Base-by-base conservation (phyloP, 2,797 vertebrate species). In the Eupleurogrammus muticus region DNA sequence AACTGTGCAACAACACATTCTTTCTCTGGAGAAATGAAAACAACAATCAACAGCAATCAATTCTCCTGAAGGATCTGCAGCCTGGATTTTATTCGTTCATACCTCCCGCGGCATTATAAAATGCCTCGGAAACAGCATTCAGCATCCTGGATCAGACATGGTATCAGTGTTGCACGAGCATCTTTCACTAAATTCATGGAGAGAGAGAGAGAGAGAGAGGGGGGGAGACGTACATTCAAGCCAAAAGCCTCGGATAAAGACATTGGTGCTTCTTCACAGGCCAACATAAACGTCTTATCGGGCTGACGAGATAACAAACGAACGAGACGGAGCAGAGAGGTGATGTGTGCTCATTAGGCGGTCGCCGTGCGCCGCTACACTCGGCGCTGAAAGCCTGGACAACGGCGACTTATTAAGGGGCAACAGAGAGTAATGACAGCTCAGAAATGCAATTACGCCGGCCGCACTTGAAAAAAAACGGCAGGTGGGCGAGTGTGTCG, bases 101-200 rank as follows among this genome's bases (percentile, higher is more conserved):
- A 55, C 20, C 19, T 51, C n/a, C 19, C 5, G 10, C 38, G 23
- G 40, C 9, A 24, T 46, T 66, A 50, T 69, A 63, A 74, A 70
- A 80, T 40, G 5, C 55, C 58, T 64, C 28, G 20, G 58, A 48
- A 53, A 53, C 55, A 79, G 63, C 56, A 57, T 48, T 53, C 13
- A 44, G 47, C 50, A 52, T 60, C 51, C 5, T 2, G 0, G 54
- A 56, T 9, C 13, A 73, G 68, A 82, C 72, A 75, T 34, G 34
- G 1, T 79, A 85, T 82, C 86, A 71, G 66, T 68, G 81, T 85
- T 82, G 79, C 59, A 24, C 58, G 77, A 81, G 85, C 52, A 66
- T 63, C 57, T 61, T 75, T 78, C 69, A 70, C 66, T 73, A 84
- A 78, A 85, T 72, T 70, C 9, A 12, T 9, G 48, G 35, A 66